phyloP scores from a whole-genome alignment of 2,888 invertebrate genomes.

The Tenthredo scrophulariae region DNA sequence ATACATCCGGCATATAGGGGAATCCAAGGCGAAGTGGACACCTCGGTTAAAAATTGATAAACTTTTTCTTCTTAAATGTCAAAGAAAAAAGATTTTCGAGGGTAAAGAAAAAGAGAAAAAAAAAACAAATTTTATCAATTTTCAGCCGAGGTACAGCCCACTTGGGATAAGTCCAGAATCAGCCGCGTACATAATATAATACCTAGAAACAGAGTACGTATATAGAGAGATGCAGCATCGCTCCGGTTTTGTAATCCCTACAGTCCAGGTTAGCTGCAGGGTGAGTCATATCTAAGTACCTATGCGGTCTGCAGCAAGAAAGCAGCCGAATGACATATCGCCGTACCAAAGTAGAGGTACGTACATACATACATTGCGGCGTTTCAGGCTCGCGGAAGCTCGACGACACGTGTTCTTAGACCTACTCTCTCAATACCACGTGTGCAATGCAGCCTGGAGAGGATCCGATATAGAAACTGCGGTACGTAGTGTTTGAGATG shows the following conservation, averaged over 20 bases:
- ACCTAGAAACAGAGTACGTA: not conserved
- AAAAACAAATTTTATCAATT: too few relatives aligned
- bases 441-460: not conserved
- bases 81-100: too few relatives aligned
- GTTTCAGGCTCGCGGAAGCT: conserved; percentile 36
- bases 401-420: conserved; percentile 39
- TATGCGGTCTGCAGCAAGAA: conserved; percentile 2
- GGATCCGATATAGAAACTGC: conserved; percentile 40
- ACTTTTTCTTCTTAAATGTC: too few relatives aligned
- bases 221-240: conserved; percentile 36
- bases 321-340: conserved; percentile 31
- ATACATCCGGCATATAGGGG: not conserved
- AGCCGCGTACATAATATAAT: not conserved
- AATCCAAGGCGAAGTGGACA: too few relatives aligned
- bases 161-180: not conserved
- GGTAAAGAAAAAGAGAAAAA: too few relatives aligned
- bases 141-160: too few relatives aligned
- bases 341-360: not conserved
- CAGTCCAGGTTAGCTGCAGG: not conserved
- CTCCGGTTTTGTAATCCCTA: conserved; percentile 27
- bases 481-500: conserved; percentile 15
- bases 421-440: conserved; percentile 22
- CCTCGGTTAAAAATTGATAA: too few relatives aligned
- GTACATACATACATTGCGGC: not conserved
- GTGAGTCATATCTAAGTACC: conserved; percentile 7